These are phyloP conservation scores for Amazona guildingii DNA, from an alignment of 2,113 vertebrate species.

Conservation along the genomic window DNA sequence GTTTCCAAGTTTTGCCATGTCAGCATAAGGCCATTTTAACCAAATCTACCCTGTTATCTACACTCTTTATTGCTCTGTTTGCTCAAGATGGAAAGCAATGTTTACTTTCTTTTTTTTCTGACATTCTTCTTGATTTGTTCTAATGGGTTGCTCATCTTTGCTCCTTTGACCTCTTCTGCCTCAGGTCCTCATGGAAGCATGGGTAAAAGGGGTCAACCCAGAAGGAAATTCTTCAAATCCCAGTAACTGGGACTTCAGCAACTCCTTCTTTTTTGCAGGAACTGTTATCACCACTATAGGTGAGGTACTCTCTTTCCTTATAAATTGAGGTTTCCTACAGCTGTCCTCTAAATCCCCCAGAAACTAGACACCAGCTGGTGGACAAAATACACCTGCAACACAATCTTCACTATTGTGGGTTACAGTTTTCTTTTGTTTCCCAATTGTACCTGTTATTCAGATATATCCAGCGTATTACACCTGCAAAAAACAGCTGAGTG, in stretches of 20 bases:
- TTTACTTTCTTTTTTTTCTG: background rate
- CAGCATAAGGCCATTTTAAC: background rate
- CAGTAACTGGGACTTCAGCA: conserved; percentile 95
- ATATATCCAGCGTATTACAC: background rate
- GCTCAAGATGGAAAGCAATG: background rate
- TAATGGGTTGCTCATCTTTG: background rate
- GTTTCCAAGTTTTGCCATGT: background rate
- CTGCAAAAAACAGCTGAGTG: background rate
- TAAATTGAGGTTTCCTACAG: background rate
- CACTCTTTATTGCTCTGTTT: background rate
- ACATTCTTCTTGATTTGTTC: background rate
- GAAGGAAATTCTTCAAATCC: conserved; percentile 90
- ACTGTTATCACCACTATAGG: conserved; percentile 93
- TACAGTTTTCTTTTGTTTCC: background rate
- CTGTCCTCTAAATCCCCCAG: background rate
- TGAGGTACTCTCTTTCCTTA: conserved; percentile 54
- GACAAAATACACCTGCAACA: background rate
- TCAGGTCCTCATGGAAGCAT: conserved; percentile 89
- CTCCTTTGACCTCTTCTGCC: background rate
- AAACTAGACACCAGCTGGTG: background rate
- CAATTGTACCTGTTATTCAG: background rate
- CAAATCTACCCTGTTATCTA: background rate
- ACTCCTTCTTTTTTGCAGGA: conserved; percentile 92
- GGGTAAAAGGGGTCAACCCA: conserved; percentile 91
- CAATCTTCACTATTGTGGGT: background rate